Evolutionary conservation across 2,888 invertebrate species (phyloP), one percentile per base, ranked within the genome.

Genomic region (Parapristionchus giblindavisi): DNA sequence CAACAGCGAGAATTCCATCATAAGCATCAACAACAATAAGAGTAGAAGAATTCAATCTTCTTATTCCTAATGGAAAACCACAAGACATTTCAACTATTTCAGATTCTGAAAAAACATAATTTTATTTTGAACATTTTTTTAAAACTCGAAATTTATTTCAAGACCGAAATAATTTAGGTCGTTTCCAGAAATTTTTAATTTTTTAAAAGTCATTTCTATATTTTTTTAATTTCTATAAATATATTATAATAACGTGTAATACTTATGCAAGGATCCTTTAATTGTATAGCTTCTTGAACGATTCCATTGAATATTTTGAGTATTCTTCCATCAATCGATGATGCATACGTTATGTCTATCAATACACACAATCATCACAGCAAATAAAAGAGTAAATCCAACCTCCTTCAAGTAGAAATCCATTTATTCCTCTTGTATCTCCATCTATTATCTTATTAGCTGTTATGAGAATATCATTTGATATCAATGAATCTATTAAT

Each of bases 11-110:
- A 38, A 71, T 40, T n/a, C 70, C 70, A 3, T 14, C 29, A 40
- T 71, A 71, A 1, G 70, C 70, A 27, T 71, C 70, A 21, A 71
- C 70, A 29, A 71, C 36, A 54, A 70, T 24, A 36, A 70, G 38
- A 38, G 56, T 36, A 51, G 51, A 52, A 34, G 6, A 2, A 27
- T 68, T 52, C 32, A 68, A 38, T 52, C 68, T 51, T 36, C 68
- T 32, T 24, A 68, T 48, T 14, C 43, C 43, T 6, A 52, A 38
- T 4, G 51, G 68, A 52, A 51, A 52, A 68, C 68, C 68, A 52
- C 68, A 68, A 11, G 48, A 11, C 11, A 48, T 14, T 48, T 48
- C 48, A 48, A 14, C 48, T 11, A 48, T 14, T 11, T 11, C 11
- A 21, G 48, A 48, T 48, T 17, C 48, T 48, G 48, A 21, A 48